Conservation (phyloP, 2,888 invertebrate genomes). For the Volucella inflata region DNA sequence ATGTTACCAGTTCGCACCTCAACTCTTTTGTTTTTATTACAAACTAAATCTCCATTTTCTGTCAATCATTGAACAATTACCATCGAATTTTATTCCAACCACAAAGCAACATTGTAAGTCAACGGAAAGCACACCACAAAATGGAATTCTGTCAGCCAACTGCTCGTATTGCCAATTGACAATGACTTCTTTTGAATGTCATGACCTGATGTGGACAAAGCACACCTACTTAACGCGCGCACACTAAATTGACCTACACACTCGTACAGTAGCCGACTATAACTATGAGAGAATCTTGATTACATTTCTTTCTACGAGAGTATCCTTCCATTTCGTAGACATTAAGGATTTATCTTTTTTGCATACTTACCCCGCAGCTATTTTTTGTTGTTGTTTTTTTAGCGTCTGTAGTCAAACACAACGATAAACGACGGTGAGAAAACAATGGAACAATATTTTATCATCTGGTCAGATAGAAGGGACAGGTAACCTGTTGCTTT, state of each 20-base stretch:
- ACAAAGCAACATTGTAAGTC: background rate
- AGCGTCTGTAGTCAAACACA: background rate
- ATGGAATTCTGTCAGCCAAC: background rate
- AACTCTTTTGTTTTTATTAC: slow-evolving; percentile 4
- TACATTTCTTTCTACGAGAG: slow-evolving; percentile 5
- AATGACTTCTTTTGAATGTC: slow-evolving; percentile 60
- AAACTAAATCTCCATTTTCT: background rate
- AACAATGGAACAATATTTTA: slow-evolving; percentile 79
- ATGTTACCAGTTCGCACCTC: background rate
- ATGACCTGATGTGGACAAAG: slow-evolving; percentile 61
- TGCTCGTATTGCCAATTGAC: slow-evolving; percentile 30
- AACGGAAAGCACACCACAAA: background rate
- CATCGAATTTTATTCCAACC: background rate
- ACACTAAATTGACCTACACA: slow-evolving; percentile 50
- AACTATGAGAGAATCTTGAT: slow-evolving; percentile 21
- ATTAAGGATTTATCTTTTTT: slow-evolving; percentile 51
- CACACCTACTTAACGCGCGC: slow-evolving; percentile 23
- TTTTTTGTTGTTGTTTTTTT: slow-evolving; percentile 32
- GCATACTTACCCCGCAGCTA: slow-evolving; percentile 10
- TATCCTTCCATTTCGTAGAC: slow-evolving; percentile 15
- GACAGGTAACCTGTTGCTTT: slow-evolving; percentile 68
- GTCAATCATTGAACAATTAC: background rate
- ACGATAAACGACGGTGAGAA: slow-evolving; percentile 63
- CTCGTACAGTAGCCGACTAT: slow-evolving; percentile 3
- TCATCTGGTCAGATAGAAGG: slow-evolving; percentile 76